Evolutionary conservation across 2,113 vertebrate species (phyloP), one percentile per base, ranked within the genome.

Genomic region (Phodopus roborovskii): DNA sequence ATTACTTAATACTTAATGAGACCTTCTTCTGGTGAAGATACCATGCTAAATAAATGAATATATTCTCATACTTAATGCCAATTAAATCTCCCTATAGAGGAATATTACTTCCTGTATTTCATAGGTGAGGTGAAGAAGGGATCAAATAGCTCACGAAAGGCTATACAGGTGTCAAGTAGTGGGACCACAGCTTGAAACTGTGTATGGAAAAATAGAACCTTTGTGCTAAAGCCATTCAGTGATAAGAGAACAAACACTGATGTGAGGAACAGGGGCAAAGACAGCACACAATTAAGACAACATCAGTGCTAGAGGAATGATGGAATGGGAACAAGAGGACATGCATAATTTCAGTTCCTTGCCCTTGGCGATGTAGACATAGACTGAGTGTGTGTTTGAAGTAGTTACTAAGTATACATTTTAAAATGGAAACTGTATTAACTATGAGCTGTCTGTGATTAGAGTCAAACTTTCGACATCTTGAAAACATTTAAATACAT

Each of bases 351-450:
- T 78, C 74, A 12, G 7, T 15, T 58, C 88, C 85, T 86, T 60
- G 84, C 19, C 48, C 90, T 93, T 78, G 56, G n/a, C 68, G 36
- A 95, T 97, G 88, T 85, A 97, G 60, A 82, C 83, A 85, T 4
- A 92, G 39, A 64, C 22, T 64, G 88, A 94, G 91, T 28, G 58
- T 16, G 39, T 81, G 53, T 73, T 58, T 30, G 9, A 53, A 81
- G 22, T 48, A 60, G 36, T 56, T 16, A 58, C 15, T 78, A 94
- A 97, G 93, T 96, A 92, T 73, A 17, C 22, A 24, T 33, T 81
- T 97, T 97, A 24, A 96, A 86, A 95, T 22, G 94, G 90, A 85
- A 98, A 81, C 12, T 4, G 48, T 88, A 93, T 48, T 48, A 92
- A 94, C 71, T 66, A 66, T 20, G 2, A 66, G 42, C 20, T 45